Conservation (phyloP, 2,888 invertebrate genomes). For the Pristionchus exspectatus region DNA sequence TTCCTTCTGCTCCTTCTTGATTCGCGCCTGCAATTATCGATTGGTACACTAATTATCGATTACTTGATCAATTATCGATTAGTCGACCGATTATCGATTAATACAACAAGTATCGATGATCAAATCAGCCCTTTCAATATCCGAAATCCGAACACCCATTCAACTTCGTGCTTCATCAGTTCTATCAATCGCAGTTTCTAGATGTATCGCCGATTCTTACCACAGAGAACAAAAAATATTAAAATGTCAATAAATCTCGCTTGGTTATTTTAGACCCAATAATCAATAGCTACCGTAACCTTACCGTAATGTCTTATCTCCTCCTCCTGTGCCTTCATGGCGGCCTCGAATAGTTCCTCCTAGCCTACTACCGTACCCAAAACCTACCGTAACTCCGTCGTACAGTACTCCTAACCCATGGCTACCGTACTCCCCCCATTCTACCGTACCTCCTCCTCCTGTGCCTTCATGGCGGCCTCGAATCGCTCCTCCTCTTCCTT, state of each 20-base stretch:
- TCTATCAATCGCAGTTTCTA: not conserved
- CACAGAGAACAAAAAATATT: too few species aligned
- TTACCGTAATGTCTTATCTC: too few species aligned
- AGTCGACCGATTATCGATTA: too few species aligned
- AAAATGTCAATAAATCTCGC: too few species aligned
- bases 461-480: slow-evolving; percentile 62
- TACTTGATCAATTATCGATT: too few species aligned
- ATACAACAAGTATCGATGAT: too few species aligned
- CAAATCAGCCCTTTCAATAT: not conserved
- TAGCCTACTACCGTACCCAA: not conserved
- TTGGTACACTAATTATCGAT: not conserved
- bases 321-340: too few species aligned
- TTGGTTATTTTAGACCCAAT: too few species aligned
- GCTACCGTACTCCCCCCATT: not conserved
- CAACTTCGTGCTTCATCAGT: not conserved
- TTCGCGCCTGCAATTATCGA: slow-evolving; percentile 56
- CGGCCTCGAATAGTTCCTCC: too few species aligned
- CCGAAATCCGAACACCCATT: not conserved
- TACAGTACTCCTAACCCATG: slow-evolving; percentile 59
- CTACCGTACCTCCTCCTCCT: slow-evolving; percentile 63
- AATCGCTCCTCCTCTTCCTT: slow-evolving; percentile 84
- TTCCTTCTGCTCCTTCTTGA: slow-evolving; percentile 88
- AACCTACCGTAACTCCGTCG: not conserved
- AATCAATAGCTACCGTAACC: not conserved
- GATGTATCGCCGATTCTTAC: too few species aligned